These are phyloP conservation scores for Copsychus sechellarum DNA, from an alignment of 2,113 vertebrate genomes.

Conservation along the genomic window DNA sequence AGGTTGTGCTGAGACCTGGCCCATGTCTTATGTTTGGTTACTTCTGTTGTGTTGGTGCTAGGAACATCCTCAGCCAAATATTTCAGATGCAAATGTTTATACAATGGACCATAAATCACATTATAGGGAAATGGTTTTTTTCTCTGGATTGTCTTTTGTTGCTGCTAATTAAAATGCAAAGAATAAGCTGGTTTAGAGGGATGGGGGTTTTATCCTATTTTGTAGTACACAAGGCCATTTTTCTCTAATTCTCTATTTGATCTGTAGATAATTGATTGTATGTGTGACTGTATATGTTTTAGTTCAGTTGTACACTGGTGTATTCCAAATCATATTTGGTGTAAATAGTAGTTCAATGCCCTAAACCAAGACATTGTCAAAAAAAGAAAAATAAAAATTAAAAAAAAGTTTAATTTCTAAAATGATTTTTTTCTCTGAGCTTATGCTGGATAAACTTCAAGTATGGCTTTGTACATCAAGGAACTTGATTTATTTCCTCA, in stretches of 20 bases:
- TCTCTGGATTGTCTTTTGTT: neutral
- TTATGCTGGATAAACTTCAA: neutral
- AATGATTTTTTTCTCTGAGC: neutral
- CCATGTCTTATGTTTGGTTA: neutral
- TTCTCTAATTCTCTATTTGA: neutral
- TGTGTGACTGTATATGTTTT: neutral
- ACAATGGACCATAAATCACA: neutral
- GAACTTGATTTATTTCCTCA: neutral
- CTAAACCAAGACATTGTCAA: neutral
- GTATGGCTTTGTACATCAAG: neutral
- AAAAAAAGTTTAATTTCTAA: neutral
- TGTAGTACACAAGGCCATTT: neutral
- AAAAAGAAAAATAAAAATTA: neutral
- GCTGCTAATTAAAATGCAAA: neutral
- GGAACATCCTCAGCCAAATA: neutral
- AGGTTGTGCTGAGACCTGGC: neutral
- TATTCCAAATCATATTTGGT: neutral
- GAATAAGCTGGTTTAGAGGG: neutral
- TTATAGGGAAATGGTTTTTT: neutral
- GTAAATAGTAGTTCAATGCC: neutral
- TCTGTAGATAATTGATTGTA: neutral
- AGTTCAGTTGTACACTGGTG: neutral
- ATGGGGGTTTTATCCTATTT: neutral
- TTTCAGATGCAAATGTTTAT: neutral
- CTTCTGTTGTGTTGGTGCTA: neutral